Percentiles rank a stretch among this genome's conserved stretches.
phyloP scores from a whole-genome alignment of 2,113 vertebrate species.

The Oryzias javanicus region DNA sequence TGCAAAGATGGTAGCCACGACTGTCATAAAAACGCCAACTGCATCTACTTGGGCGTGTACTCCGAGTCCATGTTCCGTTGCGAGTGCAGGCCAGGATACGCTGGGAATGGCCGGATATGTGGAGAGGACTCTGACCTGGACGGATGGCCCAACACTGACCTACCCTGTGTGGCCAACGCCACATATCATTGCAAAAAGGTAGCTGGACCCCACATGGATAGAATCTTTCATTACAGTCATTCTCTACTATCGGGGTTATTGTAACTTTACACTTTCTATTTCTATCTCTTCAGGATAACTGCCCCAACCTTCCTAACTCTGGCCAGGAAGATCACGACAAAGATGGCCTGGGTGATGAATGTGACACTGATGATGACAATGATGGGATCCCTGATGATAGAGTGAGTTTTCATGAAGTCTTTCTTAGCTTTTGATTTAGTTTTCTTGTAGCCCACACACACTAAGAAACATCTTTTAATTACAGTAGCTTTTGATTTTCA shows the following conservation, averaged over 20 bases:
- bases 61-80: conserved; percentile 96
- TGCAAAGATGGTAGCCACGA: conserved; percentile 91
- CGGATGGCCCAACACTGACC: conserved; percentile 92
- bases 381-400: conserved; percentile 92
- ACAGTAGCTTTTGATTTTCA: conserved; percentile 14
- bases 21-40: conserved; percentile 96
- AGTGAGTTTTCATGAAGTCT: conserved; percentile 76
- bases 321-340: conserved; percentile 98
- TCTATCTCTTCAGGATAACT: conserved; percentile 87
- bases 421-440: conserved; percentile 31
- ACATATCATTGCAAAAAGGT: conserved; percentile 99
- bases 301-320: conserved; percentile 94
- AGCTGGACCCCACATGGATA: conserved; percentile 51
- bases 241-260: conserved; percentile 40
- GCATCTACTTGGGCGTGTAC: conserved; percentile 94
- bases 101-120: conserved; percentile 93
- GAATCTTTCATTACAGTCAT: conserved; percentile 14
- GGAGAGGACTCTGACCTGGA: conserved; percentile 95
- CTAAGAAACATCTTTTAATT: conserved; percentile 58
- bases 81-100: conserved; percentile 95
- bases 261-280: conserved; percentile 34
- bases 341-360: conserved; percentile 94
- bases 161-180: conserved; percentile 91
- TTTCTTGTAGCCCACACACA: conserved; percentile 55
- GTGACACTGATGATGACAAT: conserved; percentile 93